Conservation (phyloP, 2,888 invertebrate genomes). For the Athalia rosae region DNA sequence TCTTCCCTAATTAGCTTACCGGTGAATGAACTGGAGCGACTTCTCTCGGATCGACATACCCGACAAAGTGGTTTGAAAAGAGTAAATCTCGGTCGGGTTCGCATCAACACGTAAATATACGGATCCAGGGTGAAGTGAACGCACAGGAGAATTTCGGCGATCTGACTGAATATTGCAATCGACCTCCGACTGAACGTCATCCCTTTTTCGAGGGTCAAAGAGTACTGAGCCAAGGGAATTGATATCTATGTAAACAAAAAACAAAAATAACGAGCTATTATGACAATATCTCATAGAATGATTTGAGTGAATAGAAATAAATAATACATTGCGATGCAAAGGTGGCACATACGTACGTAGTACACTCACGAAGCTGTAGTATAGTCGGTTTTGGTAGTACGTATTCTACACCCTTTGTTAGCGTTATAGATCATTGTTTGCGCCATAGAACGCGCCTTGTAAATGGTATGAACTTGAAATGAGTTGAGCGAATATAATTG, state of each 20-base stretch:
- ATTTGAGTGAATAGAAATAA: no score
- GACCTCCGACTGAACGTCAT: conserved; percentile 56
- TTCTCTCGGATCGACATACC: conserved; percentile 66
- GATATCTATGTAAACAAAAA: conserved; percentile 75
- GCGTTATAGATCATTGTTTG: not conserved
- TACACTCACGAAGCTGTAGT: no score
- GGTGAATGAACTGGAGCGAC: conserved; percentile 67
- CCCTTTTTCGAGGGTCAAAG: conserved; percentile 56
- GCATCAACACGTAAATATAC: conserved; percentile 86
- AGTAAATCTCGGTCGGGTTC: conserved; percentile 71
- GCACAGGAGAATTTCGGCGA: conserved; percentile 85
- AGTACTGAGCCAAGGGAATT: conserved; percentile 78
- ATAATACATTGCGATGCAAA: no score
- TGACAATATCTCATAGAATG: no score
- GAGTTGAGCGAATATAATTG: not conserved
- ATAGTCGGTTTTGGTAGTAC: no score
- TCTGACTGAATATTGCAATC: conserved; percentile 74
- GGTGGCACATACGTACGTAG: no score
- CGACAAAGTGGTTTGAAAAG: conserved; percentile 68
- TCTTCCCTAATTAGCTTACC: conserved; percentile 54
- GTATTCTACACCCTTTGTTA: not conserved
- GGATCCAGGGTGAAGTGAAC: conserved; percentile 90
- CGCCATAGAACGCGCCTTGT: conserved; percentile 22
- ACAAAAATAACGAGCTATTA: no score
- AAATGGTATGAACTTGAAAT: not conserved